These are phyloP conservation scores for Pantelozetes paolii DNA, from an alignment of 2,888 invertebrate genomes.

Conservation along the genomic window DNA sequence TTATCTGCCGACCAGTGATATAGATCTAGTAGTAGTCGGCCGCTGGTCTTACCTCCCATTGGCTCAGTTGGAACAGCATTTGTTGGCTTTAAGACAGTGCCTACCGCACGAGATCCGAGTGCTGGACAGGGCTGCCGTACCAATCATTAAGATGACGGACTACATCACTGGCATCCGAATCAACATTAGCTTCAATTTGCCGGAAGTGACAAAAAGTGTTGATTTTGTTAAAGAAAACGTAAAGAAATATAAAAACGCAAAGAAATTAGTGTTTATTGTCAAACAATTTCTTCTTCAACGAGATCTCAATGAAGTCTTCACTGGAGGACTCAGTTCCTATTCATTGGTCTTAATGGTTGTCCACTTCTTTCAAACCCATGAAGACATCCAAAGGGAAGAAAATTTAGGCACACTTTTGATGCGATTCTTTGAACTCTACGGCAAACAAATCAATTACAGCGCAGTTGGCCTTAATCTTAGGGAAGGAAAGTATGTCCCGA, in stretches of 20 bases:
- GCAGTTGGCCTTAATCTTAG: slow-evolving; percentile 75
- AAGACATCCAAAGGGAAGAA: slow-evolving; percentile 65
- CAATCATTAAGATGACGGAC: slow-evolving; percentile 95
- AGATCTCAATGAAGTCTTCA: slow-evolving; percentile 98
- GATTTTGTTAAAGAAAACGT: slow-evolving; percentile 81
- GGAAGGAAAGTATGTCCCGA: slow-evolving; percentile 86
- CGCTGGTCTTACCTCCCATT: slow-evolving; percentile 81
- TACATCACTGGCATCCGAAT: slow-evolving; percentile 79
- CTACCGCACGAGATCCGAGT: slow-evolving; percentile 87
- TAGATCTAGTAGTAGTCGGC: slow-evolving; percentile 66
- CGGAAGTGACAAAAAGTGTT: slow-evolving; percentile 92
- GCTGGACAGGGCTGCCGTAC: slow-evolving; percentile 91
- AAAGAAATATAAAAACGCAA: slow-evolving; percentile 78
- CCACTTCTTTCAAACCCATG: slow-evolving; percentile 90
- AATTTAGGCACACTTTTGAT: slow-evolving; percentile 91
- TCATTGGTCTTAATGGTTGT: slow-evolving; percentile 97
- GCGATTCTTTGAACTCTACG: slow-evolving; percentile 96
- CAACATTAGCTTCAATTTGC: slow-evolving; percentile 99
- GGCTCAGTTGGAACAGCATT: slow-evolving; percentile 81
- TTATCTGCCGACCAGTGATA: slow-evolving; percentile 88
- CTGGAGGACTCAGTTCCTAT: slow-evolving; percentile 98
- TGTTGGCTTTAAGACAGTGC: slow-evolving; percentile 82
- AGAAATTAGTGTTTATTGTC: slow-evolving; percentile 90
- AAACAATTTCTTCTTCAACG: slow-evolving; percentile 97
- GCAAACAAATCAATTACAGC: slow-evolving; percentile 70